Evolutionary conservation across 2,797 vertebrate species (phyloP), one percentile per base, ranked within the genome.

Genomic region (Schizothorax lantsangensis): DNA sequence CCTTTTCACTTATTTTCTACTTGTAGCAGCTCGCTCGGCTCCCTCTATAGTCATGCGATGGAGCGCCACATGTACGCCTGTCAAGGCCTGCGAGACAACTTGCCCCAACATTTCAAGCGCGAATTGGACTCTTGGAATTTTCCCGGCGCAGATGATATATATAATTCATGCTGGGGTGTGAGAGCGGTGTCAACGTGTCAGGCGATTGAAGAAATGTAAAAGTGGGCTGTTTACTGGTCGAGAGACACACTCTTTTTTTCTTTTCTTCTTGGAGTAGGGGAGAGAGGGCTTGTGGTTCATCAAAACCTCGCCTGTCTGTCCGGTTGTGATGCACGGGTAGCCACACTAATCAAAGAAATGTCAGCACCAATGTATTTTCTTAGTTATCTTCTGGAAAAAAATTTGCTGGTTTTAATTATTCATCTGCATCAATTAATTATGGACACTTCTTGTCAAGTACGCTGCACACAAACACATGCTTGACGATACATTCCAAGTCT

Each of bases 141-240:
- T 94, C 88, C 21, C 79, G 83, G 88, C 88, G 83, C 92, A 90
- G 93, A 93, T 93, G 93, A 96, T 95, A 93, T 95, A 93, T 95
- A 96, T 96, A 95, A 96, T 96, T 96, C 95, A 96, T 96, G 92
- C 90, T 85, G 89, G 91, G 93, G 94, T 94, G 94, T 94, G 93
- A 95, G 94, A 94, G 94, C 93, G 91, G 95, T 96, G 95, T 96
- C 96, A 96, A 95, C 91, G 93, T 96, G 94, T 96, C 95, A 96
- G 93, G 89, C 93, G 92, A 94, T 93, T 92, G 94, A 93, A 94
- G 93, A 94, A 95, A 94, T 95, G 89, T 91, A 95, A 96, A 95
- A 96, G 94, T 94, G 92, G 86, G 91, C 93, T 96, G 95, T 96
- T 96, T 96, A 96, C 95, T 95, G 95, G 91, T 91, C 91, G 81